Evolutionary conservation across 2,888 invertebrate genomes (phyloP).

Genomic region (Cerastoderma edule): DNA sequence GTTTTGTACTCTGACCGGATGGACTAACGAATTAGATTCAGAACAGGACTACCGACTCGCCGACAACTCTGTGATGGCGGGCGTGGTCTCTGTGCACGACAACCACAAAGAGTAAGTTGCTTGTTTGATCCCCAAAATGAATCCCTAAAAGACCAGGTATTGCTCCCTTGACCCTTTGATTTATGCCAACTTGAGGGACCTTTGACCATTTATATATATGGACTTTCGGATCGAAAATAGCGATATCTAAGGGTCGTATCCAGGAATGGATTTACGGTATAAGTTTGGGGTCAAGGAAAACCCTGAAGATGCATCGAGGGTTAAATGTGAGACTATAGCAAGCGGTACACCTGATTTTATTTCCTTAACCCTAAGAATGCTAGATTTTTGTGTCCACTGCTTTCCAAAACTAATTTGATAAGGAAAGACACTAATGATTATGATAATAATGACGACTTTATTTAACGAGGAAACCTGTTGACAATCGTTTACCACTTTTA

Average conservation of each 20-base stretch:
- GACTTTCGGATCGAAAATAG: background rate
- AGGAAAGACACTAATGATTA: no score
- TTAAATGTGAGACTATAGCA: no score
- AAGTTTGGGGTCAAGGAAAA: no score
- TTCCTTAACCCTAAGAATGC: no score
- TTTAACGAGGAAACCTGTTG: no score
- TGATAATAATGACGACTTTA: no score
- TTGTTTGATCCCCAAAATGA: no score
- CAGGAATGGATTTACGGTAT: background rate
- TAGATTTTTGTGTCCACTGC: no score
- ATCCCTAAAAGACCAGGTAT: background rate
- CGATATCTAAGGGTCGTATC: background rate
- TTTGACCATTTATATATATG: background rate
- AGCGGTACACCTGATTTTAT: no score
- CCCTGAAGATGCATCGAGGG: no score
- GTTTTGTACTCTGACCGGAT: background rate
- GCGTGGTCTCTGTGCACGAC: constrained; percentile 8
- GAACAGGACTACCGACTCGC: constrained; percentile 5
- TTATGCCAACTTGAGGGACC: background rate
- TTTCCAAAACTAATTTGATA: no score
- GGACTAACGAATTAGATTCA: constrained; percentile 19
- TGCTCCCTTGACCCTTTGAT: background rate
- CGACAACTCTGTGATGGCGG: background rate
- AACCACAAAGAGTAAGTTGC: constrained; percentile 13
- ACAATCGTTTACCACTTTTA: no score